Conservation (phyloP, 2,888 invertebrate species). For the Leptinotarsa haldemani region DNA sequence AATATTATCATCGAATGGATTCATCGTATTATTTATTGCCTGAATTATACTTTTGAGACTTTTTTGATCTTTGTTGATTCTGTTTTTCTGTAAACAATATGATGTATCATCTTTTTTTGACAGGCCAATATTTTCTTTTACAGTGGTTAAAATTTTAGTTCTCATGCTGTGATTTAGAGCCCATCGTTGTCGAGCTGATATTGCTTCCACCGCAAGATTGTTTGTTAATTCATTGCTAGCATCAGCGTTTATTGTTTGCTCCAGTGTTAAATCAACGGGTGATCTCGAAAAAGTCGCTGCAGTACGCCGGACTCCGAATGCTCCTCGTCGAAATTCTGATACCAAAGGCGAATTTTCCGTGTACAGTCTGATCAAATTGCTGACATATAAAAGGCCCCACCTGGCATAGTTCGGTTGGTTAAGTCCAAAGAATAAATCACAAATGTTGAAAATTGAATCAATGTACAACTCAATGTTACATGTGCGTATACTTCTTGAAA, state of each 20-base stretch:
- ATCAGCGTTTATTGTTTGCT: slow-evolving; percentile 34
- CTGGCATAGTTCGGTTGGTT: slow-evolving; percentile 27
- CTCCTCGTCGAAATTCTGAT: slow-evolving; percentile 34
- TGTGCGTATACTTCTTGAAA: slow-evolving; percentile 1
- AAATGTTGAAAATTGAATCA: neutral
- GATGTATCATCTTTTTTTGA: slow-evolving; percentile 52
- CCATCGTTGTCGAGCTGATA: slow-evolving; percentile 36
- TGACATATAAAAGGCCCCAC: slow-evolving; percentile 31
- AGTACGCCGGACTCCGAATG: slow-evolving; percentile 50
- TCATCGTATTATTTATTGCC: slow-evolving; percentile 45
- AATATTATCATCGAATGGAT: slow-evolving; percentile 44
- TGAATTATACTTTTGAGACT: slow-evolving; percentile 45
- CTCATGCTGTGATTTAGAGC: slow-evolving; percentile 31
- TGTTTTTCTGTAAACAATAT: neutral
- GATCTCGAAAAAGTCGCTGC: slow-evolving; percentile 46
- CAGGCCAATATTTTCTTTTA: slow-evolving; percentile 43
- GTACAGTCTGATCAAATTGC: slow-evolving; percentile 29
- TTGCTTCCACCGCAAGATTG: slow-evolving; percentile 41
- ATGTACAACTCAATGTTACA: neutral
- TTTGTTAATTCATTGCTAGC: slow-evolving; percentile 45
- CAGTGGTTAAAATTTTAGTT: slow-evolving; percentile 25
- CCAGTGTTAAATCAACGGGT: slow-evolving; percentile 1
- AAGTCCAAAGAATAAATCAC: too few species aligned
- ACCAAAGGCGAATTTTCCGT: slow-evolving; percentile 27
- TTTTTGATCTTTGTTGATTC: slow-evolving; percentile 45